phyloP scores from a whole-genome alignment of 2,797 vertebrate species.

The Luscinia megarhynchos region DNA sequence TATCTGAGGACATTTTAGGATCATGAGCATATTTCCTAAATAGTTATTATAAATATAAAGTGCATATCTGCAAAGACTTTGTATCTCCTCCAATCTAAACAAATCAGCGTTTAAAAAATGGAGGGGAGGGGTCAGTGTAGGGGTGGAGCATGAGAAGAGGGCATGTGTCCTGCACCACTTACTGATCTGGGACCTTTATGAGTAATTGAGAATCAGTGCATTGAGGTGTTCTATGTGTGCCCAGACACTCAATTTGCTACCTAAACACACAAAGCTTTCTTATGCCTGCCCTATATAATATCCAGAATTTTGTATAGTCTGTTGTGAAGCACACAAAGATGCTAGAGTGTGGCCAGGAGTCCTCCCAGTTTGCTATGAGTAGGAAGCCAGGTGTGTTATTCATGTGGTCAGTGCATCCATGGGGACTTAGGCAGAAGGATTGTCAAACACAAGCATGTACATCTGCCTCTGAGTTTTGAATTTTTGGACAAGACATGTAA shows the following conservation, averaged over 20 bases:
- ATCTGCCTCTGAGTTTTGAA: neutral
- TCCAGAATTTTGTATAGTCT: neutral
- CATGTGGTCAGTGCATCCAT: neutral
- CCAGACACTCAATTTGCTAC: neutral
- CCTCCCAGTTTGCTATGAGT: rapidly evolving
- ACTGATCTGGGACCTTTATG: neutral
- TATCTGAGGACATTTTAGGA: neutral
- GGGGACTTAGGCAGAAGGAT: neutral
- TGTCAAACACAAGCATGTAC: neutral
- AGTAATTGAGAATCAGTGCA: neutral
- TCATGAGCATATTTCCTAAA: neutral
- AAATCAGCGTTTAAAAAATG: neutral
- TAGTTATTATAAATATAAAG: neutral
- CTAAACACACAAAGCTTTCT: neutral
- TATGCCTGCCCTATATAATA: neutral
- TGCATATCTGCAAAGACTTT: neutral
- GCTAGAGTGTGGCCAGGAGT: neutral
- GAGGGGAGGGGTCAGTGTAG: no score
- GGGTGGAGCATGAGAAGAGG: neutral
- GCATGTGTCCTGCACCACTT: neutral
- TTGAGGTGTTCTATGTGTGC: neutral
- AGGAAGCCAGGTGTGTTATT: neutral
- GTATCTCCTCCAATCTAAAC: neutral
- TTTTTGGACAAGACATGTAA: neutral
- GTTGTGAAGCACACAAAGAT: neutral